Evolutionary conservation across 2,888 invertebrate species (phyloP).

Genomic region (Temnothorax rugatulus): DNA sequence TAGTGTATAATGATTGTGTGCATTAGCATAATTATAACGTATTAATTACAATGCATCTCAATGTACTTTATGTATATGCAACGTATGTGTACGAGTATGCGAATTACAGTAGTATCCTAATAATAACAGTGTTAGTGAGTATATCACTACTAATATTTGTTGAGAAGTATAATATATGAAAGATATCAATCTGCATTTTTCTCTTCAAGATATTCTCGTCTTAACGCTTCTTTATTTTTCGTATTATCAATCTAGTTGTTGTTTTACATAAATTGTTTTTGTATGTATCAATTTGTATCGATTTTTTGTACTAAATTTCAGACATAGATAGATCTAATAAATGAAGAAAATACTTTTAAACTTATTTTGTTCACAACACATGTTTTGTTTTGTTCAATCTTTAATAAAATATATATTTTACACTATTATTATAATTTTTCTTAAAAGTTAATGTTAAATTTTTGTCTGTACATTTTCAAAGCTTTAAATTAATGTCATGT

Average conservation of each 20-base stretch:
- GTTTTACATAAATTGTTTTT: background rate
- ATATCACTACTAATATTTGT: background rate
- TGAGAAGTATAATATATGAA: background rate
- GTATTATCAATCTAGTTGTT: background rate
- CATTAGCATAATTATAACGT: background rate
- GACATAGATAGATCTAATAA: background rate
- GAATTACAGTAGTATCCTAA: conserved; percentile 1
- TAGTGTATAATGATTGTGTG: background rate
- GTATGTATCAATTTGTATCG: background rate
- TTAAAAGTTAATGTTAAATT: background rate
- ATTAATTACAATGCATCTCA: conserved; percentile 1
- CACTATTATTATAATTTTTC: background rate
- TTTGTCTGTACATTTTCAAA: background rate
- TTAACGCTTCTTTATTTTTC: background rate
- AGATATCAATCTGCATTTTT: background rate
- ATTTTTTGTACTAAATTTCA: background rate
- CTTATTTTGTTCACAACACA: background rate
- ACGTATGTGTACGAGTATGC: conserved; percentile 1
- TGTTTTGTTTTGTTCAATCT: background rate
- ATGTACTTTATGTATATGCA: background rate
- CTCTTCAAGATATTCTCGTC: background rate
- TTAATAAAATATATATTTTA: background rate
- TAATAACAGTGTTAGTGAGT: background rate
- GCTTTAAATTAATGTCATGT: background rate
- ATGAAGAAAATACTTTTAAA: background rate